Conservation (phyloP, 2,113 vertebrate genomes). For the Ptyas mucosa region DNA sequence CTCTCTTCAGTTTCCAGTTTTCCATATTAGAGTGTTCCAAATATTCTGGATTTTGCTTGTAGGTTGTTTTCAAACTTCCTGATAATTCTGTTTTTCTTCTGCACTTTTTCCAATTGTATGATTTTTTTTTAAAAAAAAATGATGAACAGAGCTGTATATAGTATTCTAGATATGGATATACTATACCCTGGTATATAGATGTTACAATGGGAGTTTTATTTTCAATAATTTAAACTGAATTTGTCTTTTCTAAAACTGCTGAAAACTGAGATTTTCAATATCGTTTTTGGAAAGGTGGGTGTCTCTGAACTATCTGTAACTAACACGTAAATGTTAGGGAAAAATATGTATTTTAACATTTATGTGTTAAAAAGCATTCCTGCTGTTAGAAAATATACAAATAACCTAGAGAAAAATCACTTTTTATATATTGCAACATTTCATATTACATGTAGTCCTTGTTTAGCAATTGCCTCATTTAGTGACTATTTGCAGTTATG, state of each 20-base stretch:
- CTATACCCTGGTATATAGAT: background rate
- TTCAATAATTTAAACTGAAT: background rate
- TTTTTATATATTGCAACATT: background rate
- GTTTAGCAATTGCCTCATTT: background rate
- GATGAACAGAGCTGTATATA: background rate
- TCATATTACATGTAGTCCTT: background rate
- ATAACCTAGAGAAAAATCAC: background rate
- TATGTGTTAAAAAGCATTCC: background rate
- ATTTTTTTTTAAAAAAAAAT: background rate
- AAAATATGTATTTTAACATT: background rate
- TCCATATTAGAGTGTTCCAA: background rate
- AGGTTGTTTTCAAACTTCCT: background rate
- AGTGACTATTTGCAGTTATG: background rate
- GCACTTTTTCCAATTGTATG: background rate
- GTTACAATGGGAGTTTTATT: background rate
- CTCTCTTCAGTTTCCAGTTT: background rate
- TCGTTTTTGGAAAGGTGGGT: background rate
- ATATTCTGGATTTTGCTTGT: background rate
- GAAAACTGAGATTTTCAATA: background rate
- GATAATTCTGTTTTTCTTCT: background rate
- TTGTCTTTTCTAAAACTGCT: background rate
- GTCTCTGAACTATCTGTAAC: too few relatives aligned
- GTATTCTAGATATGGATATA: background rate
- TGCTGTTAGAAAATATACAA: background rate
- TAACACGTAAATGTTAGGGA: too few relatives aligned